Conservation (phyloP, 1,140 invertebrate species). For the Reticulitermes speratus region DNA sequence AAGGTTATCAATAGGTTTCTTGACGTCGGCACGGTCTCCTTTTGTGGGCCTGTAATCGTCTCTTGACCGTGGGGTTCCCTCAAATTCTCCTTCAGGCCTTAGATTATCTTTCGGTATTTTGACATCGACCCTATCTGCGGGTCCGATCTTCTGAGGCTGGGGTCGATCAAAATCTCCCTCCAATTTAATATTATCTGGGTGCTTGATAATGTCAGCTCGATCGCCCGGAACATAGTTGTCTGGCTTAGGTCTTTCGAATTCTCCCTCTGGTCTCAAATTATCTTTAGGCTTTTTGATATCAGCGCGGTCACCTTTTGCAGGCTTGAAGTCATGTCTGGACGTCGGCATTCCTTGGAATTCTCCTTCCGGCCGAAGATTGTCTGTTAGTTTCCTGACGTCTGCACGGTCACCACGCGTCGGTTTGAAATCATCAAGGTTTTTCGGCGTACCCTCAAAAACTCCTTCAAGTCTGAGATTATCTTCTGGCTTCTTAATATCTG, state of each 20-base stretch:
- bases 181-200: slow-evolving; percentile 56
- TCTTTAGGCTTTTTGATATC: slow-evolving; percentile 47
- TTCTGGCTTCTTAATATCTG: slow-evolving; percentile 39
- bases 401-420: slow-evolving; percentile 53
- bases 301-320: slow-evolving; percentile 42
- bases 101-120: slow-evolving; percentile 52
- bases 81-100: slow-evolving; percentile 60
- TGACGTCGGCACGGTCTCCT: slow-evolving; percentile 57
- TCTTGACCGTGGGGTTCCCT: slow-evolving; percentile 42
- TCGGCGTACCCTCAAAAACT: slow-evolving; percentile 51
- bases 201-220: slow-evolving; percentile 50
- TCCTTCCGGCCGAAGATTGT: slow-evolving; percentile 63
- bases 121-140: slow-evolving; percentile 34
- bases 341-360: slow-evolving; percentile 54
- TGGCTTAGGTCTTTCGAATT: slow-evolving; percentile 44
- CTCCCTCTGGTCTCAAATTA: slow-evolving; percentile 53
- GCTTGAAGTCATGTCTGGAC: slow-evolving; percentile 50
- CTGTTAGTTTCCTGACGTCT: slow-evolving; percentile 57
- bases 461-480: slow-evolving; percentile 59
- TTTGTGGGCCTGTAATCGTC: slow-evolving; percentile 45
- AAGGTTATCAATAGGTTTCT: slow-evolving; percentile 62
- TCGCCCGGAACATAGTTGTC: slow-evolving; percentile 48
- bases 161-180: slow-evolving; percentile 59
- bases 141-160: slow-evolving; percentile 26
- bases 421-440: slow-evolving; percentile 47